phyloP scores from a whole-genome alignment of 2,797 vertebrate species.

The Chiloscyllium punctatum region DNA sequence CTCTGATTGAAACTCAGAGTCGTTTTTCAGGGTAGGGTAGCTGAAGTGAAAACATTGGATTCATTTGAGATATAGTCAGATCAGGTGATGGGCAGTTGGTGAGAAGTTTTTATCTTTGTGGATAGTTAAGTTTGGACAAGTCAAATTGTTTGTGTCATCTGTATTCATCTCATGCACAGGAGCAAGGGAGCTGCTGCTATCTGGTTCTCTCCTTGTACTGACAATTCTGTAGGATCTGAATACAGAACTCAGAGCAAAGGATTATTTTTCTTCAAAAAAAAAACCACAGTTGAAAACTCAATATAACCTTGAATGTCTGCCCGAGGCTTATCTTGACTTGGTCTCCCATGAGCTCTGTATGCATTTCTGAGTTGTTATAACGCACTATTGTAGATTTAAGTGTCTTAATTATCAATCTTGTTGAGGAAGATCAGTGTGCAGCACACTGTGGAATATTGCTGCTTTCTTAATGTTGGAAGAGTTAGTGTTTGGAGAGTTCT shows the following conservation, averaged over 20 bases:
- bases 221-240: neutral
- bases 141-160: neutral
- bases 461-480: neutral
- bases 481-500: neutral
- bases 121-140: neutral
- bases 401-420: constrained; percentile 22
- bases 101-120: neutral
- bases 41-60: neutral
- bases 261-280: neutral
- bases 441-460: neutral
- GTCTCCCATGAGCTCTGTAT: neutral
- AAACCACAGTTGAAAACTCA: neutral
- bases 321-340: constrained; percentile 16
- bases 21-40: neutral
- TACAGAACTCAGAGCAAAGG: neutral
- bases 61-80: neutral
- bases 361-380: neutral
- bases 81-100: neutral
- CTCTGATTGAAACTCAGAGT: neutral
- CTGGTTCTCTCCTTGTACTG: neutral
- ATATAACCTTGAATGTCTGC: neutral
- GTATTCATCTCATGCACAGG: neutral
- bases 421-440: neutral
- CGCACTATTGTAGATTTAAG: neutral
- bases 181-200: neutral